Base-by-base conservation (phyloP, 2,888 invertebrate species). In the Branchinecta sandiegonensis region DNA sequence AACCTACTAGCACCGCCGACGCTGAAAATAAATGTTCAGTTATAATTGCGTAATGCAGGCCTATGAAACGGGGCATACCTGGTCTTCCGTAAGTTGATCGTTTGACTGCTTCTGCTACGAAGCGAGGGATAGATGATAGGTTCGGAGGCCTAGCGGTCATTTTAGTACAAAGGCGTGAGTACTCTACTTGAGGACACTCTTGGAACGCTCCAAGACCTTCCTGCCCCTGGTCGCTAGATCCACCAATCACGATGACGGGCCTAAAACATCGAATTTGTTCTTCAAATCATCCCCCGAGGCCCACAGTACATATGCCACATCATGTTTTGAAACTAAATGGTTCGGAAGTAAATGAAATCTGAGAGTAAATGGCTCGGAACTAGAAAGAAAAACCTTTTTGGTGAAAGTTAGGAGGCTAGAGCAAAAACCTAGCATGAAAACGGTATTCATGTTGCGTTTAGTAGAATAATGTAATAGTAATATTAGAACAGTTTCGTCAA, bases 131-230 rank as follows among this genome's bases (percentile, higher is more conserved):
- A 68, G 91, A 82, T 0, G 84, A 80, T 2, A 89, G 83, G 17
- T 86, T 87, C 6, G 92, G 87, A 0, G 95, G 95, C 63, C 95
- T 83, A 0, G 88, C 92, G 1, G 91, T 83, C 77, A 93, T 94
- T 80, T 97, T 97, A 79, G 91, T 90, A 77, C 90, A 93, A 6
- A 87, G 83, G n/a, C 90, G 84, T 69, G 90, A 86, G 0, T 90
- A 82, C 74, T 94, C 94, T 67, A 92, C 90, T 81, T 94, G 94
- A 0, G 87, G 85, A 80, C 88, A 94, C 79, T 94, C 95, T 79
- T 97, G 96, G 78, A 97, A 97, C 2, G 94, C 96, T 37, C 96
- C 96, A 74, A 94, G 88, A 10, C 90, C 90, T 79, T 95, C 95
- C 76, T 94, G 94, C 77, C 94, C 91, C 75, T 88, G 83, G 14